Evolutionary conservation across 2,888 invertebrate species (phyloP).

Genomic region (Melieria crassipennis): DNA sequence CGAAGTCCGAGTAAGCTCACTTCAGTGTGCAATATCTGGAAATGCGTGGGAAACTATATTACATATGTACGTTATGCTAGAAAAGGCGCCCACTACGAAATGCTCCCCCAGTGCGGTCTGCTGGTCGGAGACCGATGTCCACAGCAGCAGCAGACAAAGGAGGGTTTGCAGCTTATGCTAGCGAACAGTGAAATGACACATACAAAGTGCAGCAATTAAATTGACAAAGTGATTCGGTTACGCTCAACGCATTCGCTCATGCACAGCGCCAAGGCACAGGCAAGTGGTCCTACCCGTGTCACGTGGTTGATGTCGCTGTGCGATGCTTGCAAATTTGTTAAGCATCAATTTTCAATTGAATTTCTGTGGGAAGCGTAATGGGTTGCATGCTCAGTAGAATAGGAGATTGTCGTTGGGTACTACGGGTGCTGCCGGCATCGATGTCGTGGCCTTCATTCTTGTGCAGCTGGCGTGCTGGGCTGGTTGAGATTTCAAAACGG

Average conservation of each 20-base stretch:
- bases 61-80: too few species aligned
- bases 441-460: background rate
- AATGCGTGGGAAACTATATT: too few species aligned
- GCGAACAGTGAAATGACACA: constrained; percentile 47
- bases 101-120: background rate
- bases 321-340: constrained; percentile 19
- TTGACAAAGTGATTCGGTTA: constrained; percentile 54
- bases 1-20: too few species aligned
- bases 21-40: too few species aligned
- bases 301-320: background rate
- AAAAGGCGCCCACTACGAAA: too few species aligned
- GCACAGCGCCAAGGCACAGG: constrained; percentile 11
- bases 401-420: background rate
- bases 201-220: constrained; percentile 61
- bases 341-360: constrained; percentile 18
- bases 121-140: background rate
- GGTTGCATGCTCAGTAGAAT: background rate
- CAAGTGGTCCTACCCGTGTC: background rate
- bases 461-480: too few species aligned
- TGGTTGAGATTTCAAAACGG: too few species aligned
- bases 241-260: constrained; percentile 6
- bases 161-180: background rate
- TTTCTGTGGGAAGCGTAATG: background rate
- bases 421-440: background rate
- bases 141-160: background rate